Conservation (phyloP, 2,113 vertebrate species). For the Echinops telfairi region DNA sequence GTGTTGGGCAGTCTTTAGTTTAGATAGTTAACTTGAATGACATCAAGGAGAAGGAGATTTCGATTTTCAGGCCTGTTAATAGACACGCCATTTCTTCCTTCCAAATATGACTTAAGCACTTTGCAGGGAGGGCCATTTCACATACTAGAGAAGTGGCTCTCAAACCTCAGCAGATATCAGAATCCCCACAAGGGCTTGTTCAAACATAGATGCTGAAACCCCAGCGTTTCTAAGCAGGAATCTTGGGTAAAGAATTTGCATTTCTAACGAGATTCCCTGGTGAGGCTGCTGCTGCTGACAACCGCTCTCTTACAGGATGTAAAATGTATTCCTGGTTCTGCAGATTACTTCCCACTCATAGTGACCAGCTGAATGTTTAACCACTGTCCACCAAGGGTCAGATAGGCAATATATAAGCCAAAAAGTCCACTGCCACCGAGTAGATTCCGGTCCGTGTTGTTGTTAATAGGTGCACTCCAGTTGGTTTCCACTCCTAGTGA, state of each 20-base stretch:
- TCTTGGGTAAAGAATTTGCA: not conserved
- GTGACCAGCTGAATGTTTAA: not conserved
- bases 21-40: conserved; percentile 65
- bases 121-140: conserved; percentile 21
- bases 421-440: too few relatives aligned
- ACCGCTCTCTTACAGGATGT: not conserved
- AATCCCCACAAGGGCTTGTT: conserved; percentile 11
- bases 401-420: too few relatives aligned
- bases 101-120: conserved; percentile 39
- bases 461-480: too few relatives aligned
- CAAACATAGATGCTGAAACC: not conserved
- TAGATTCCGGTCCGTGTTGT: too few relatives aligned
- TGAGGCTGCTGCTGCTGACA: not conserved
- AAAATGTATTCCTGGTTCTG: not conserved
- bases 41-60: conserved; percentile 61
- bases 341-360: not conserved
- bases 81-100: conserved; percentile 57
- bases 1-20: conserved; percentile 57
- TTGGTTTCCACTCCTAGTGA: too few relatives aligned
- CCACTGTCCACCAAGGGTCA: too few relatives aligned
- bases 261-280: not conserved
- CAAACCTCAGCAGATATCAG: conserved; percentile 8
- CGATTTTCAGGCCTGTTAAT: conserved; percentile 57
- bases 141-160: conserved; percentile 22
- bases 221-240: conserved; percentile 30